Percentiles rank a stretch among this genome's conserved stretches.
Conservation (phyloP, 1,140 invertebrate species). For the Camponotus vicinus region DNA sequence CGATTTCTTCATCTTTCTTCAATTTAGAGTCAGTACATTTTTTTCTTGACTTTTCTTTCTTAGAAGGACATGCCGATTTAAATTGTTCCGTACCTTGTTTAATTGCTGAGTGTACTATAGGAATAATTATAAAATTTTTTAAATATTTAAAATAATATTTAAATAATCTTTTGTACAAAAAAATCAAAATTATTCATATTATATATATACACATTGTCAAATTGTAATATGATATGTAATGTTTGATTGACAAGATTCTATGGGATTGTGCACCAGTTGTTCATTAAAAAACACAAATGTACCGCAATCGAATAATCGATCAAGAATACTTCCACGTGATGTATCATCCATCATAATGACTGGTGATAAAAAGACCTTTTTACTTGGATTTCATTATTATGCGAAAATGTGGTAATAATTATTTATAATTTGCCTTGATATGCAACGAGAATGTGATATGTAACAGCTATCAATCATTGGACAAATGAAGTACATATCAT, state of each 20-base stretch:
- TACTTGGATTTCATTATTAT: background rate
- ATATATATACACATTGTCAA: background rate
- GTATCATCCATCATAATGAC: conserved; percentile 49
- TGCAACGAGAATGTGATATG: background rate
- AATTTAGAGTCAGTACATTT: background rate
- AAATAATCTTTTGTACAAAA: background rate
- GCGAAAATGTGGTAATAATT: background rate
- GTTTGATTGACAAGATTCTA: background rate
- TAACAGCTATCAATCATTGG: background rate
- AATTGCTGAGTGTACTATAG: conserved; percentile 29
- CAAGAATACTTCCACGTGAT: background rate
- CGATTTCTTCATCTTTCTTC: background rate
- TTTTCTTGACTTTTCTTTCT: conserved; percentile 35
- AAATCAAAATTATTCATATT: background rate
- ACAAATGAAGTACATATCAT: background rate
- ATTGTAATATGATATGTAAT: background rate
- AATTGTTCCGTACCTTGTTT: conserved; percentile 2
- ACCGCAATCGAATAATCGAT: conserved; percentile 47
- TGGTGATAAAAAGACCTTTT: background rate
- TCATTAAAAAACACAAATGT: conserved; percentile 4
- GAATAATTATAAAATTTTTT: conserved; percentile 19
- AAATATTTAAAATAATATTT: background rate
- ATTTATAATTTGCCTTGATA: conserved; percentile 24
- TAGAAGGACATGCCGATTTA: conserved; percentile 57
- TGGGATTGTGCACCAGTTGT: background rate